phyloP scores from a whole-genome alignment of 2,113 vertebrate species.

The Etheostoma cragini region DNA sequence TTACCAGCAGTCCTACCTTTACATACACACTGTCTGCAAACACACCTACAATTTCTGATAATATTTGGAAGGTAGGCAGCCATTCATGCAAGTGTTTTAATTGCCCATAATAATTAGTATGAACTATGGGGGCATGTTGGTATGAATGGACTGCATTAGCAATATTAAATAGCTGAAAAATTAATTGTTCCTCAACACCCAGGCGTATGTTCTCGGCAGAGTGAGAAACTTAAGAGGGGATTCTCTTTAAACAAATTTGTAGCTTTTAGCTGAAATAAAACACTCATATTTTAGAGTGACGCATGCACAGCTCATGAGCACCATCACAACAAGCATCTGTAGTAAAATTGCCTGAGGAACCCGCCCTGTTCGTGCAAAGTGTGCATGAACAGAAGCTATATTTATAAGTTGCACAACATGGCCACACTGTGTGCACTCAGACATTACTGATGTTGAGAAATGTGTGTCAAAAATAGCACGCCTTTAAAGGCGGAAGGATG shows the following conservation, averaged over 20 bases:
- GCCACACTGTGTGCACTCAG: constrained; percentile 67
- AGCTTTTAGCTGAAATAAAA: neutral
- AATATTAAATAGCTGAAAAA: constrained; percentile 40
- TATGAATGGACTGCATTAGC: constrained; percentile 23
- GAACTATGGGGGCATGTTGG: constrained; percentile 28
- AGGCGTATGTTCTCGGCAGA: neutral
- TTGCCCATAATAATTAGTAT: constrained; percentile 38
- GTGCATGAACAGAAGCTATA: constrained; percentile 50
- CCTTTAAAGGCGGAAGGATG: constrained; percentile 63
- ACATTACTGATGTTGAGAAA: constrained; percentile 72
- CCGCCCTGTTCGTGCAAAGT: constrained; percentile 50
- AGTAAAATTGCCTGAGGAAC: constrained; percentile 23
- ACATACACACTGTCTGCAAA: constrained; percentile 1
- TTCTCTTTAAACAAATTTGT: neutral
- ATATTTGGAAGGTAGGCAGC: constrained; percentile 4
- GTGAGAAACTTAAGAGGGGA: neutral
- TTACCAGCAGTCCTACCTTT: constrained; percentile 27
- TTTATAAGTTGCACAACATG: constrained; percentile 76
- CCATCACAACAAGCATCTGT: constrained; percentile 14
- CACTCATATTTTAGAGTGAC: neutral
- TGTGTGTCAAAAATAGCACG: constrained; percentile 68
- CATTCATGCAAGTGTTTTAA: constrained; percentile 14
- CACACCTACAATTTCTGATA: constrained; percentile 14
- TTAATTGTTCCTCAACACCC: constrained; percentile 5
- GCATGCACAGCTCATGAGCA: neutral